These are phyloP conservation scores for Ichneumon xanthorius DNA, from an alignment of 2,888 invertebrate genomes.

Conservation along the genomic window DNA sequence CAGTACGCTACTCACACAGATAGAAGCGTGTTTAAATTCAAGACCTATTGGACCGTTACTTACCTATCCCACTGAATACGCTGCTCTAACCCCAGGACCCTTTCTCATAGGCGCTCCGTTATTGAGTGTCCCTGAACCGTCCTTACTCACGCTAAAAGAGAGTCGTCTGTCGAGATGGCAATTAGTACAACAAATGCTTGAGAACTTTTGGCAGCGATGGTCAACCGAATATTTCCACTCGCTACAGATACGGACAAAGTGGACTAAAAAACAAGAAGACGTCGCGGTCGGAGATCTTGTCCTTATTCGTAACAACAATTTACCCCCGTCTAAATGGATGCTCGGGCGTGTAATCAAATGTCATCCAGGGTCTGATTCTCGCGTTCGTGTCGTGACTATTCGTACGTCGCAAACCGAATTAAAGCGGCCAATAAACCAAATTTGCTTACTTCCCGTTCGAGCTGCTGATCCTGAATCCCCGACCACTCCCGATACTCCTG, in stretches of 20 bases:
- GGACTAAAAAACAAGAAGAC: not conserved
- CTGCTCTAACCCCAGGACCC: constrained; percentile 10
- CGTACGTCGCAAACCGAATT: not conserved
- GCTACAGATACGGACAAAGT: not conserved
- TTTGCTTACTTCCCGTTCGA: constrained; percentile 4
- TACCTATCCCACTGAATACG: constrained; percentile 50
- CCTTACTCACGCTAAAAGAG: not conserved
- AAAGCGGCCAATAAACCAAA: constrained; percentile 28
- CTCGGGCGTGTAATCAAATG: constrained; percentile 7
- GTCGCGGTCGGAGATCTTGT: constrained; percentile 13
- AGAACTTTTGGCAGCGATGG: not conserved
- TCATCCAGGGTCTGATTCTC: constrained; percentile 19
- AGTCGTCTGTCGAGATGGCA: not conserved
- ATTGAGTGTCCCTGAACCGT: constrained; percentile 39
- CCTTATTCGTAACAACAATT: not conserved
- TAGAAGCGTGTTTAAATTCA: constrained; percentile 66
- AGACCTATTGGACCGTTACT: constrained; percentile 56
- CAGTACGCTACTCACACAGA: constrained; percentile 36
- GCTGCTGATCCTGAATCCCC: not conserved
- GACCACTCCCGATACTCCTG: not conserved
- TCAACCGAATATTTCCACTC: not conserved
- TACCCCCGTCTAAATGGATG: constrained; percentile 33
- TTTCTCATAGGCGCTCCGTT: constrained; percentile 49
- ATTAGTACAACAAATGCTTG: not conserved
- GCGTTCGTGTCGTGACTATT: constrained; percentile 3